Base-by-base conservation (phyloP, 2,888 invertebrate genomes). In the Stratiomys singularior region DNA sequence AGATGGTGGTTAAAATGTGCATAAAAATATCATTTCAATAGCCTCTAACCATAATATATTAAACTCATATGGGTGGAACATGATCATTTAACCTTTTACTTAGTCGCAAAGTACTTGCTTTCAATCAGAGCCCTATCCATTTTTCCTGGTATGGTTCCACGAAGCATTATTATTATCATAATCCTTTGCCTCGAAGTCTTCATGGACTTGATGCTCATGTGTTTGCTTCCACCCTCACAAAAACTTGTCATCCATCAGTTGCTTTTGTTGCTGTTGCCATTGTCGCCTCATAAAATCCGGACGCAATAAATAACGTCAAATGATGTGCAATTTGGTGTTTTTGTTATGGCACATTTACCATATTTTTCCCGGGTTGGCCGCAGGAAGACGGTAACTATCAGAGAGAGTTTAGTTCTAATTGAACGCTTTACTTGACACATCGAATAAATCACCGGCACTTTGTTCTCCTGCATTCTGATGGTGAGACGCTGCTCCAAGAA, bases 371-470 rank as follows among this genome's bases (percentile, higher is more conserved):
- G 76, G 18, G 64, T 64, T 63, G 25, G 76, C 64, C 64, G 27
- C 63, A 63, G 37, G 64, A 76, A 76, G 76, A 76, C 76, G 76
- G 64, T 64, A 64, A 76, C 76, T 63, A 76, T 76, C 64, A 76
- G 46, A 64, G 76, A 52, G 64, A 76, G 76, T 76, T 74, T 76
- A 85, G 84, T 84, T 84, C 86, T 86, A 86, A 86, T 86, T 86
- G 86, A 86, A 86, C 86, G 86, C 86, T 86, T 85, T 86, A 84
- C 83, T 83, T 85, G 86, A 86, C 86, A 86, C 85, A 84, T 85
- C 83, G 84, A 85, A 86, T 86, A 86, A 86, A 86, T 86, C 86
- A 86, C 85, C 46, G 76, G 47, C 47, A 76, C 52, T 76, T 76
- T 76, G 64, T 76, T 30, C 52, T 52, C 52, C 25, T 52, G 66